Evolutionary conservation across 2,113 vertebrate genomes (phyloP), one percentile per base, ranked within the genome.

Genomic region (Eulemur macaco): DNA sequence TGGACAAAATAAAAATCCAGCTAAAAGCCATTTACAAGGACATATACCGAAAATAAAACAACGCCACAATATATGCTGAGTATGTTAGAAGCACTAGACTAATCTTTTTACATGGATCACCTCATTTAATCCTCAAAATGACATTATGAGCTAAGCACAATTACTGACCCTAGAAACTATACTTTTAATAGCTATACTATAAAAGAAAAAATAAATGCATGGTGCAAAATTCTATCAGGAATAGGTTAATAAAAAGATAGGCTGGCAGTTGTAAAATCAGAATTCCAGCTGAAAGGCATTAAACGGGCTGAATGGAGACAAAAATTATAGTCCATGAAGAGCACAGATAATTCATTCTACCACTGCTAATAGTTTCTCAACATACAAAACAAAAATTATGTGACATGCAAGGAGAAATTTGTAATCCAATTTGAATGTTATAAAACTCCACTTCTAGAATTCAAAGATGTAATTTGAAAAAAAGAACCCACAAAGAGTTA

Each of bases 231-330:
- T 58, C 71, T 58, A 39, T 50, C 52, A 88, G 29, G 58, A 88
- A 93, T 8, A 69, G 45, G 18, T 81, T 87, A 93, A 81, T 50
- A 66, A 64, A 81, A 91, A 74, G 29, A 18, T 69, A 58, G 54
- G 3, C 8, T 52, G 23, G 81, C 52, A 45, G 37, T 37, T n/a
- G 12, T 58, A 39, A 86, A 58, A 50, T 87, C 54, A 90, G 71
- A 96, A 94, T 68, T 90, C 27, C 25, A 69, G 25, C 54, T 54
- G 76, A 86, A 94, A 68, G 60, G 11, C 27, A 86, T 77, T 89
- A 78, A 56, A 63, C 54, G 60, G 31, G 52, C 87, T 27, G 31
- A 71, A 84, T 29, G 13, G 83, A 87, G 54, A 86, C 11, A 56
- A 93, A 88, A 91, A 64, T 81, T 42, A 88, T 5, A 27, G 31